Evolutionary conservation across 2,888 invertebrate species (phyloP).

Genomic region (Zhuqinia jingwanae): DNA sequence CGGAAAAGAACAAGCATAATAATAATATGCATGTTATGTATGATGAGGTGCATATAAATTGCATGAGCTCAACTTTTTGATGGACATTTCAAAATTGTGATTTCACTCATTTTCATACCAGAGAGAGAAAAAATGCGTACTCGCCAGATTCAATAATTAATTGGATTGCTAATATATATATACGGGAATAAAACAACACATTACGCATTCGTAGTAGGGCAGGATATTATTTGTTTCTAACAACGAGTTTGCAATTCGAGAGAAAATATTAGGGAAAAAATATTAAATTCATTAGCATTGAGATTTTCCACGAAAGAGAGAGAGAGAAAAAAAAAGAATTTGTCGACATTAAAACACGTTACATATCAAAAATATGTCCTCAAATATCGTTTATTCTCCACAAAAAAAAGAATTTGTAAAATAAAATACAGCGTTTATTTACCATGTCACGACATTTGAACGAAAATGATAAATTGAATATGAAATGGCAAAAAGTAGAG

Average conservation of each 20-base stretch:
- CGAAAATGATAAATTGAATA: constrained; percentile 33
- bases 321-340: no score
- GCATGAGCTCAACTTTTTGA: constrained; percentile 56
- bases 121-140: constrained; percentile 36
- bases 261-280: no score
- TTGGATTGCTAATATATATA: constrained; percentile 26
- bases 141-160: constrained; percentile 70
- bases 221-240: no score
- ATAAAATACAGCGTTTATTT: not conserved
- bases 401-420: constrained; percentile 5
- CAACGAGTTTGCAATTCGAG: no score
- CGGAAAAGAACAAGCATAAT: constrained; percentile 22
- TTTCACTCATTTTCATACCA: constrained; percentile 29
- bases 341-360: no score
- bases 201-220: no score
- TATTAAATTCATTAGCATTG: no score
- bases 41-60: constrained; percentile 2
- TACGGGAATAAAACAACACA: no score
- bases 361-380: not conserved
- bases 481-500: constrained; percentile 16
- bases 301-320: no score
- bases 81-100: constrained; percentile 64
- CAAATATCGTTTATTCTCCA: no score
- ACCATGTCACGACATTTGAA: constrained; percentile 29
- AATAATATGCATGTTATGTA: constrained; percentile 30